Percentiles rank a stretch among this genome's conserved stretches.
These are phyloP conservation scores for Eulemur albifrons DNA, from an alignment of 2,797 vertebrate species.

Conservation along the genomic window DNA sequence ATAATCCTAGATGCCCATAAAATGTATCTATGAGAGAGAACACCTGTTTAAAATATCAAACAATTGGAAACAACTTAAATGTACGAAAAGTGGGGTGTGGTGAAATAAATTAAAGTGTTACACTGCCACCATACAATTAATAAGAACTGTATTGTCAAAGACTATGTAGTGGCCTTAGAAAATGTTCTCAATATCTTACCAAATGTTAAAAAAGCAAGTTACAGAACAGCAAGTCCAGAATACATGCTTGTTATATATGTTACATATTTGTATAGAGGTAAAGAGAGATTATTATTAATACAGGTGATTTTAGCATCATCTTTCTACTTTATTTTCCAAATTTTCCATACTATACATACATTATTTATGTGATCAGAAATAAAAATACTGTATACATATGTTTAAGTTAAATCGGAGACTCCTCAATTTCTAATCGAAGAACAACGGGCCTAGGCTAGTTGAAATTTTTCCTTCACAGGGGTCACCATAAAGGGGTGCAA, in stretches of 20 bases:
- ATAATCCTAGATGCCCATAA: neutral
- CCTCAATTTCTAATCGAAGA: neutral
- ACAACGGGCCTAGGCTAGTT: neutral
- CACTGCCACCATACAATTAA: neutral
- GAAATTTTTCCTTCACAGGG: neutral
- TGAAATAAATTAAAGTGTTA: neutral
- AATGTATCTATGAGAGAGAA: neutral
- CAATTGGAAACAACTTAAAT: neutral
- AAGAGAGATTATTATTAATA: neutral
- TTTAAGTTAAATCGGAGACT: neutral
- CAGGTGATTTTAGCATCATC: neutral
- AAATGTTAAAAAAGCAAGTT: neutral
- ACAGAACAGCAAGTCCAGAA: neutral
- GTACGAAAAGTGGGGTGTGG: neutral
- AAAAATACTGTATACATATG: neutral
- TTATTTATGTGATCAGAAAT: neutral
- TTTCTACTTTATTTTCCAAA: neutral
- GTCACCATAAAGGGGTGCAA: neutral
- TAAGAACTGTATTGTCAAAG: neutral
- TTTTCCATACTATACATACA: neutral
- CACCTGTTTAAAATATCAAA: neutral
- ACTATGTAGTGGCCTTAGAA: neutral
- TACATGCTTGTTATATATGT: neutral
- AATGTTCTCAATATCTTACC: neutral
- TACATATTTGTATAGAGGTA: neutral